Evolutionary conservation across 1,140 invertebrate species (phyloP).

Genomic region (Listronotus oregonensis): DNA sequence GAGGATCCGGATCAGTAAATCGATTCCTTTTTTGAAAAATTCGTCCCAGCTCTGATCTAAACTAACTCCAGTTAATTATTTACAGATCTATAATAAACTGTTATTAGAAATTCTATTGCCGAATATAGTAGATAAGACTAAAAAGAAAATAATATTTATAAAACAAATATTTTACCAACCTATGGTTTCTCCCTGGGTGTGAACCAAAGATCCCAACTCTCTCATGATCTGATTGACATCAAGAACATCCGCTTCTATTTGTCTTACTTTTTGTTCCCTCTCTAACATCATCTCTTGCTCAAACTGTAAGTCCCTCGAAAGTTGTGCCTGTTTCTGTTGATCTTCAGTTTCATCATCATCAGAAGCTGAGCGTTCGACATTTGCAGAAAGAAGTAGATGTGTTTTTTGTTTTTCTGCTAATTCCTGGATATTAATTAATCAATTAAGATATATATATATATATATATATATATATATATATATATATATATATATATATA

Average conservation of each 20-base stretch:
- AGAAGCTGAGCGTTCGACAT: conserved; percentile 56
- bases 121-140: too few species aligned
- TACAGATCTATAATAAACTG: too few species aligned
- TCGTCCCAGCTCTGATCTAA: too few species aligned
- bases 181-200: conserved; percentile 80
- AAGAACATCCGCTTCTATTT: conserved; percentile 83
- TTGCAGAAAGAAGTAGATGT: conserved; percentile 64
- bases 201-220: conserved; percentile 79
- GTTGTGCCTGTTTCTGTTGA: conserved; percentile 61
- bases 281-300: conserved; percentile 77
- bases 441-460: too few species aligned
- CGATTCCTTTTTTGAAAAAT: too few species aligned
- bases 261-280: conserved; percentile 71
- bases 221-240: conserved; percentile 93
- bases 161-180: conserved; percentile 64
- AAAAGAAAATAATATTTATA: too few species aligned
- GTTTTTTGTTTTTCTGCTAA: conserved; percentile 79
- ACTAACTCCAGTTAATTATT: too few species aligned
- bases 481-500: background rate
- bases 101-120: too few species aligned
- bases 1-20: too few species aligned
- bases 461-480: background rate
- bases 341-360: conserved; percentile 56
- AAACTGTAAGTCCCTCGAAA: conserved; percentile 69
- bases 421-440: conserved; percentile 56